These are phyloP conservation scores for Venustoraphidia nigricollis DNA, from an alignment of 2,888 invertebrate genomes.

Conservation along the genomic window DNA sequence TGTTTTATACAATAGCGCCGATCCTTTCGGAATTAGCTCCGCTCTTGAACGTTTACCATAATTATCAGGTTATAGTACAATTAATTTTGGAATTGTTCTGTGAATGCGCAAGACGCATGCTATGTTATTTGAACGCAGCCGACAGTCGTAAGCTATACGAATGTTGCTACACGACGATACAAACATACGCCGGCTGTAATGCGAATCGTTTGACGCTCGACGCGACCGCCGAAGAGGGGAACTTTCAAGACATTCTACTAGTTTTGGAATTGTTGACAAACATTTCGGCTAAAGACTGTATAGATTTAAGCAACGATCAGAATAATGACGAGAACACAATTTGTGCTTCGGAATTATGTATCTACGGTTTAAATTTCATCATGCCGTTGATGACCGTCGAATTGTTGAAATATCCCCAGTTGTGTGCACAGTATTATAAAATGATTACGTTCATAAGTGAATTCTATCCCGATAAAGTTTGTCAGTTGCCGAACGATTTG, in stretches of 20 bases:
- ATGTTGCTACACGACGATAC: conserved; percentile 49
- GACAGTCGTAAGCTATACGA: conserved; percentile 51
- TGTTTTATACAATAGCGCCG: conserved; percentile 45
- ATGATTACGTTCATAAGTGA: conserved; percentile 49
- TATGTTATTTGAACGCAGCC: conserved; percentile 42
- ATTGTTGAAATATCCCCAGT: conserved; percentile 49
- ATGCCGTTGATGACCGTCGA: conserved; percentile 59
- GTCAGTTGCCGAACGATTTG: conserved; percentile 31
- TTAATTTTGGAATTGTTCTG: conserved; percentile 57
- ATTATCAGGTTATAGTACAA: conserved; percentile 64
- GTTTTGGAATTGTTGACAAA: conserved; percentile 57
- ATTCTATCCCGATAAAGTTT: conserved; percentile 46
- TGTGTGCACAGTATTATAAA: conserved; percentile 45
- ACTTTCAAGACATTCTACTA: conserved; percentile 58
- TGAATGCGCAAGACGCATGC: conserved; percentile 53
- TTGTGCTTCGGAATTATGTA: conserved; percentile 42
- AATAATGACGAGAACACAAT: conserved; percentile 19
- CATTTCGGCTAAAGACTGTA: conserved; percentile 26
- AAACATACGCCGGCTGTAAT: conserved; percentile 52
- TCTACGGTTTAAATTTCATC: conserved; percentile 53
- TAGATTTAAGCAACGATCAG: conserved; percentile 21
- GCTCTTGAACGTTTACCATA: conserved; percentile 59
- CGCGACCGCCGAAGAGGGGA: conserved; percentile 55
- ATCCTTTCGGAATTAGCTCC: conserved; percentile 50
- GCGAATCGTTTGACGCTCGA: conserved; percentile 44